Percentiles rank a stretch among this genome's conserved stretches.
These are phyloP conservation scores for Alouatta palliata DNA, from an alignment of 2,113 vertebrate species.

Conservation along the genomic window DNA sequence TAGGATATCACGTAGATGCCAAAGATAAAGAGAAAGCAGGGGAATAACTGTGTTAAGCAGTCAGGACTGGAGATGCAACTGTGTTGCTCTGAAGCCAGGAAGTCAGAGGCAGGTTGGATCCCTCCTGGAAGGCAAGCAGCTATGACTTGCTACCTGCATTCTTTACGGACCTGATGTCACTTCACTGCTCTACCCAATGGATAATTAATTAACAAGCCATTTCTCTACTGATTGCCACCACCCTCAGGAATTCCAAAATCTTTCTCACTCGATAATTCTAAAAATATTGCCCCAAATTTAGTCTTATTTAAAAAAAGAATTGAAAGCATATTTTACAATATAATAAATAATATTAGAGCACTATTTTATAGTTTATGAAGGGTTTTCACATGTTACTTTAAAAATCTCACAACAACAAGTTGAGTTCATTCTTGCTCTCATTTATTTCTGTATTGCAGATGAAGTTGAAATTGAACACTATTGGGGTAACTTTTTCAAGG, in stretches of 20 bases:
- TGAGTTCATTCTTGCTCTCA: background rate
- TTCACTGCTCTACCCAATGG: background rate
- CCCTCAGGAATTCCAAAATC: background rate
- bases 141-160: background rate
- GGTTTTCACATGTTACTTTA: background rate
- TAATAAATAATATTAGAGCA: background rate
- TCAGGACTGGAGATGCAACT: background rate
- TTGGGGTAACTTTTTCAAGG: background rate
- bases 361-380: background rate
- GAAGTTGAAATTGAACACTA: background rate
- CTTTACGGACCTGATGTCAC: rapidly evolving
- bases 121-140: background rate
- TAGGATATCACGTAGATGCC: background rate
- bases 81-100: rapidly evolving
- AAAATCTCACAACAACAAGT: background rate
- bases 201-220: background rate
- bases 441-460: background rate
- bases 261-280: background rate
- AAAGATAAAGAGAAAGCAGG: background rate
- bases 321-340: background rate
- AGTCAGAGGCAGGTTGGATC: rapidly evolving
- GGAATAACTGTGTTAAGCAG: background rate
- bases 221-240: background rate
- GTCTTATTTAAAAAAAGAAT: background rate
- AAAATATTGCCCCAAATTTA: background rate